phyloP scores from a whole-genome alignment of 2,113 vertebrate genomes.

The Pedionomus torquatus region DNA sequence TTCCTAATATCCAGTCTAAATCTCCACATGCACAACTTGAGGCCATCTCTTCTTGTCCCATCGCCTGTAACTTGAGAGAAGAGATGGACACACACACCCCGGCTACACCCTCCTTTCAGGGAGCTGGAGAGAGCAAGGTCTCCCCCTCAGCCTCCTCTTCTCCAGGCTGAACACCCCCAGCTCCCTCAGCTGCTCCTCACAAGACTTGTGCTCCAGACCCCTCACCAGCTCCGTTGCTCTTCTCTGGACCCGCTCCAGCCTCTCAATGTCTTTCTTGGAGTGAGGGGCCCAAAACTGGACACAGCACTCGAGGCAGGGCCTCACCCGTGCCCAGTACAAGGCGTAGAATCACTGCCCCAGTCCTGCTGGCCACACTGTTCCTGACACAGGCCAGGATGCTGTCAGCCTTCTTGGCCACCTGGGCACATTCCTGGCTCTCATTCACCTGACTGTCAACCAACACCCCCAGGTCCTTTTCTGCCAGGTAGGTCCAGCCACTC shows the following conservation, averaged over 20 bases:
- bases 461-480: neutral
- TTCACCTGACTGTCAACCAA: neutral
- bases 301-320: neutral
- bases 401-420: neutral
- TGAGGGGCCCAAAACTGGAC: neutral
- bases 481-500: neutral
- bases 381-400: neutral
- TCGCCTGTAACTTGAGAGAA: neutral
- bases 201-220: neutral
- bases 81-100: neutral
- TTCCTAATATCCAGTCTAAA: neutral
- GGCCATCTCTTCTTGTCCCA: neutral
- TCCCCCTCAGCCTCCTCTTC: neutral
- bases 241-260: neutral
- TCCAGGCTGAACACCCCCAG: neutral
- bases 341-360: neutral
- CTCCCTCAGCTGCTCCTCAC: neutral
- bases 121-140: neutral
- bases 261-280: neutral
- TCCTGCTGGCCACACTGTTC: neutral
- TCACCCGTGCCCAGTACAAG: neutral
- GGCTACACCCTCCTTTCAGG: neutral
- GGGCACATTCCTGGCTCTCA: neutral
- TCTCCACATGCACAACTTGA: neutral
- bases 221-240: neutral